Evolutionary conservation across 1,140 invertebrate species (phyloP).

Genomic region (Cardiocondyla obscurior): DNA sequence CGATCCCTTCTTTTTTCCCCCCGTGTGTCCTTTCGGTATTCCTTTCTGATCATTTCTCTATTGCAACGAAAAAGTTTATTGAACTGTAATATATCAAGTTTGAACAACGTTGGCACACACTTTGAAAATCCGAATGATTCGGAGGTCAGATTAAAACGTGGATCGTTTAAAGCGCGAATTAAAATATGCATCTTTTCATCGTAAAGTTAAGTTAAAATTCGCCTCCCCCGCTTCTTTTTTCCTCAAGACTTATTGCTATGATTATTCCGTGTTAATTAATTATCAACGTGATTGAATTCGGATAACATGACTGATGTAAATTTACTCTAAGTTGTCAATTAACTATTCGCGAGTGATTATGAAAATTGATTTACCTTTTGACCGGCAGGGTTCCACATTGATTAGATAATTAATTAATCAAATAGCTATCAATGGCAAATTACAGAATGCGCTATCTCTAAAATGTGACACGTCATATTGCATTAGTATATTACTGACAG

Average conservation of each 20-base stretch:
- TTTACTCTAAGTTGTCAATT: not conserved
- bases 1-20: not conserved
- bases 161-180: not conserved
- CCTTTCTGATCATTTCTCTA: not conserved
- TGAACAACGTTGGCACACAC: not conserved
- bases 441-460: not conserved
- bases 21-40: not conserved
- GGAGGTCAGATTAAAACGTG: no score
- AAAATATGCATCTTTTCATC: not conserved
- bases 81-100: not conserved
- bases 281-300: not conserved
- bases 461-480: not conserved
- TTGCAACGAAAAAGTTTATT: conserved; percentile 19
- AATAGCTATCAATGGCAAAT: not conserved
- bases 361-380: conserved; percentile 11
- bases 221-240: no score
- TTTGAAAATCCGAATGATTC: conserved; percentile 3
- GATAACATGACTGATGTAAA: not conserved
- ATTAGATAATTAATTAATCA: not conserved
- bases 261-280: not conserved
- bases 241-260: not conserved
- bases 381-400: not conserved
- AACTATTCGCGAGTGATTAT: not conserved
- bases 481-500: not conserved
- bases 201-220: not conserved